phyloP scores from a whole-genome alignment of 2,113 vertebrate genomes.

The Crotalus horridus region DNA sequence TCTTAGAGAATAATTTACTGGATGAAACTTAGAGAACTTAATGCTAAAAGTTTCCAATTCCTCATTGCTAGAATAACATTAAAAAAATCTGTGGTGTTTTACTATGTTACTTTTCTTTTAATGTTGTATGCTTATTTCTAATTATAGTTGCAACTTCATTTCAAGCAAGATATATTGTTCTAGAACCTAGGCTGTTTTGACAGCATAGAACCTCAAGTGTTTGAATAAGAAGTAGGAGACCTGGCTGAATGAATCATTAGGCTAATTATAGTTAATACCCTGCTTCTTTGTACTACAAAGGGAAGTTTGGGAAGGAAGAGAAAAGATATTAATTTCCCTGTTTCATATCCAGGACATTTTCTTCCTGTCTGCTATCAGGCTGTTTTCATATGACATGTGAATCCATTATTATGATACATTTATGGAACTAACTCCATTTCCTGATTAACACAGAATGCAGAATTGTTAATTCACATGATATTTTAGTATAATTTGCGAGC shows the following conservation, averaged over 20 bases:
- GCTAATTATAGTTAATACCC: background rate
- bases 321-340: background rate
- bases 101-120: background rate
- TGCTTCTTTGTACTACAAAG: background rate
- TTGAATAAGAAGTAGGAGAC: background rate
- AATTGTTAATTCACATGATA: background rate
- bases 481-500: background rate
- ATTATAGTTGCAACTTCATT: background rate
- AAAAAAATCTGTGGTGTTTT: background rate
- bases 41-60: background rate
- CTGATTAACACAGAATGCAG: background rate
- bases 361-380: background rate
- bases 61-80: background rate
- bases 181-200: background rate
- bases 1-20: background rate
- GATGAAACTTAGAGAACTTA: background rate
- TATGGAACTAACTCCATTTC: background rate
- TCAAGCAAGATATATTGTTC: background rate
- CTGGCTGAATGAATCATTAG: background rate
- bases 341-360: background rate
- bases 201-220: background rate
- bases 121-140: background rate
- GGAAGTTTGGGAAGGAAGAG: background rate
- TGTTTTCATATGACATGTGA: background rate
- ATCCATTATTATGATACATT: background rate